Conservation (phyloP, 1,140 invertebrate genomes). For the Pseudomyrmex gracilis region DNA sequence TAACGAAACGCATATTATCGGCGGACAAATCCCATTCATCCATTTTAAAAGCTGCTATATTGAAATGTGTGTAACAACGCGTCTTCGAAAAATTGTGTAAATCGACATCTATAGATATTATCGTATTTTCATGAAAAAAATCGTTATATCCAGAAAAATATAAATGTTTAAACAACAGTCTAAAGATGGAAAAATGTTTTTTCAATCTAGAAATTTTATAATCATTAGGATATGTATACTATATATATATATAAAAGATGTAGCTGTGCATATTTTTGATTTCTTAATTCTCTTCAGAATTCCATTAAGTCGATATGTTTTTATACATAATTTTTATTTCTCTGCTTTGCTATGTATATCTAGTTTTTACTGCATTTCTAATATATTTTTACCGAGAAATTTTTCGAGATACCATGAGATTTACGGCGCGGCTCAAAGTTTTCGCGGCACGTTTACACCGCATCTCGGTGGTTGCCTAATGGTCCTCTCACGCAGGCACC, state of each 20-base stretch:
- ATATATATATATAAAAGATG: background rate
- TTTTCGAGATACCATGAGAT: constrained; percentile 17
- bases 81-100: constrained; percentile 12
- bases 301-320: background rate
- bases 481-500: constrained; percentile 81
- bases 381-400: background rate
- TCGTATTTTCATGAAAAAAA: background rate
- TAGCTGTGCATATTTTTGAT: background rate
- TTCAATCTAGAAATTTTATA: background rate
- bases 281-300: background rate
- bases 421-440: constrained; percentile 16
- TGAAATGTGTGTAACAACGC: constrained; percentile 1
- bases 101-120: background rate
- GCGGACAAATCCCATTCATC: constrained; percentile 27
- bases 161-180: background rate
- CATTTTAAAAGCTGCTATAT: constrained; percentile 30
- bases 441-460: constrained; percentile 66
- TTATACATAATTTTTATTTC: background rate
- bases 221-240: too few relatives aligned
- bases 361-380: too few relatives aligned
- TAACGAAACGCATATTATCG: constrained; percentile 53
- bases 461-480: constrained; percentile 72
- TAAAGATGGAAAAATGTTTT: background rate
- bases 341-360: too few relatives aligned
- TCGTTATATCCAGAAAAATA: background rate